phyloP scores from a whole-genome alignment of 2,888 invertebrate genomes.

The Trisateles emortualis region DNA sequence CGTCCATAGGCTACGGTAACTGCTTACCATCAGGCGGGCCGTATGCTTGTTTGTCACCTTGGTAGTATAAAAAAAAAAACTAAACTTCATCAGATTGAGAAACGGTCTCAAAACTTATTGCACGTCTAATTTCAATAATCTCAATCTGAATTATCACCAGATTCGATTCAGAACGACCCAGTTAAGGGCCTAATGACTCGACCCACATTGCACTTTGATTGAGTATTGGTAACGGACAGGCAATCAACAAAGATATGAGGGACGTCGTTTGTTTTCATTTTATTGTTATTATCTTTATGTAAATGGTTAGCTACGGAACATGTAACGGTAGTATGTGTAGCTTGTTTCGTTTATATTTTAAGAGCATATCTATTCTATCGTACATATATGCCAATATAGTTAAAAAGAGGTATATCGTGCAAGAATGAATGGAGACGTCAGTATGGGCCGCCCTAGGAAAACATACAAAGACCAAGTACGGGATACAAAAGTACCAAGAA shows the following conservation, averaged over 20 bases:
- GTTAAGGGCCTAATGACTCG: conserved; percentile 59
- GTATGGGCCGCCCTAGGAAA: too few relatives aligned
- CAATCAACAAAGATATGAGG: conserved; percentile 64
- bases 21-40: too few relatives aligned
- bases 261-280: conserved; percentile 69
- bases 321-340: conserved; percentile 53
- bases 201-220: conserved; percentile 56
- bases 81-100: not conserved
- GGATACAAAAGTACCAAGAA: too few relatives aligned
- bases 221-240: conserved; percentile 58
- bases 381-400: too few relatives aligned
- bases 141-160: conserved; percentile 34
- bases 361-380: too few relatives aligned
- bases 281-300: conserved; percentile 64
- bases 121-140: conserved; percentile 13
- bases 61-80: too few relatives aligned
- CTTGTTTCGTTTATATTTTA: too few relatives aligned
- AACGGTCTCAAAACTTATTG: conserved; percentile 2
- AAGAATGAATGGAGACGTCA: too few relatives aligned
- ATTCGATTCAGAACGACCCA: conserved; percentile 54
- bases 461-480: too few relatives aligned
- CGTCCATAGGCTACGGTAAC: too few relatives aligned
- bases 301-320: conserved; percentile 46
- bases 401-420: too few relatives aligned
- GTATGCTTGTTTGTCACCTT: too few relatives aligned